Evolutionary conservation across 2,797 vertebrate genomes (phyloP).

Genomic region (Chelmon rostratus): DNA sequence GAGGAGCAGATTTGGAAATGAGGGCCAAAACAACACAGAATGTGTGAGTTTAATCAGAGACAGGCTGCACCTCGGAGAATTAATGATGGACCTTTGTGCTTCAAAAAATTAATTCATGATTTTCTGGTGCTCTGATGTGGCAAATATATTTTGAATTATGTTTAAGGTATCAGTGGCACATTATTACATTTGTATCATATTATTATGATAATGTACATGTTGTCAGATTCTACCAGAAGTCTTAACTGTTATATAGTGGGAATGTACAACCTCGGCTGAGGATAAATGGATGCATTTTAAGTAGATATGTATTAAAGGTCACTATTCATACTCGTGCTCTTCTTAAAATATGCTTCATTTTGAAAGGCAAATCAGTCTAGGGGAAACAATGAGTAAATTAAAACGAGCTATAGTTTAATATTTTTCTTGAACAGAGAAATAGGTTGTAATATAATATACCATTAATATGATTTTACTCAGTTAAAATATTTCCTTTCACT

Average conservation of each 20-base stretch:
- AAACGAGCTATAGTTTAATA: constrained; percentile 37
- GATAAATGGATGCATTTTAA: constrained; percentile 4
- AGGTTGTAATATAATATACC: not conserved
- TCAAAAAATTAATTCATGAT: constrained; percentile 36
- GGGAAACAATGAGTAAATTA: constrained; percentile 25
- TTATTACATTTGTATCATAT: constrained; percentile 19
- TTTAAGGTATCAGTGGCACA: constrained; percentile 17
- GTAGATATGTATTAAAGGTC: not conserved
- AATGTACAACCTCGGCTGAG: not conserved
- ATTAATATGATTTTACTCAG: constrained; percentile 17
- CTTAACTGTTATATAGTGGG: not conserved
- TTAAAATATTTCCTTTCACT: constrained; percentile 21
- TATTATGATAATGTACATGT: not conserved
- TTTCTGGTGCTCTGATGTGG: constrained; percentile 38
- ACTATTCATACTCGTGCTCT: not conserved
- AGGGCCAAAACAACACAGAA: constrained; percentile 45
- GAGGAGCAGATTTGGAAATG: constrained; percentile 61
- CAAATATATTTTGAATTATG: constrained; percentile 37
- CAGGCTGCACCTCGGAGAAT: constrained; percentile 26
- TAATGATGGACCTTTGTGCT: constrained; percentile 23
- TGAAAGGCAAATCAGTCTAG: not conserved
- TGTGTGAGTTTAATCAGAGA: constrained; percentile 48
- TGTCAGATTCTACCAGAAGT: constrained; percentile 5
- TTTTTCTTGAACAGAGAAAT: constrained; percentile 16
- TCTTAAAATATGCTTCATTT: constrained; percentile 10